These are phyloP conservation scores for Theocolax elegans DNA, from an alignment of 1,140 invertebrate species.

Conservation along the genomic window DNA sequence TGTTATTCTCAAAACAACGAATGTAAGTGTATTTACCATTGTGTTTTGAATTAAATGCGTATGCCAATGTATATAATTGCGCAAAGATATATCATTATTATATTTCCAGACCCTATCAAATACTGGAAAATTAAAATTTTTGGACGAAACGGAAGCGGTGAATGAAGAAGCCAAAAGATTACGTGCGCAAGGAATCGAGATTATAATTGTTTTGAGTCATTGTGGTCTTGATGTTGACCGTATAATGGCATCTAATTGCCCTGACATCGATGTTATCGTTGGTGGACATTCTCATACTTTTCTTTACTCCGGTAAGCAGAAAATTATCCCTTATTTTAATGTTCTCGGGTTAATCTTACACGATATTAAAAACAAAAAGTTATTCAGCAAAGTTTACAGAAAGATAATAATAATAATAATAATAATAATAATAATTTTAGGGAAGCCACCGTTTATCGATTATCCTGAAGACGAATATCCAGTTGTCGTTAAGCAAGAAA, in stretches of 20 bases:
- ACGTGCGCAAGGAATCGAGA: conserved; percentile 73
- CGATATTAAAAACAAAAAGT: too few species aligned
- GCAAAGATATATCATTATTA: too few species aligned
- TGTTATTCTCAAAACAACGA: conserved; percentile 76
- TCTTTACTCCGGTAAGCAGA: conserved; percentile 70
- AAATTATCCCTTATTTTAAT: too few species aligned
- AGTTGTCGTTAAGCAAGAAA: conserved; percentile 70
- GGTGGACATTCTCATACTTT: conserved; percentile 89
- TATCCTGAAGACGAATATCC: conserved; percentile 74
- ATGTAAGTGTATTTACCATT: conserved; percentile 79
- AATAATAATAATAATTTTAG: too few species aligned
- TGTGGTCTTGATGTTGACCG: conserved; percentile 79
- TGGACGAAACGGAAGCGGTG: conserved; percentile 76
- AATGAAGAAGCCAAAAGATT: conserved; percentile 74
- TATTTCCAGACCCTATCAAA: conserved; percentile 54
- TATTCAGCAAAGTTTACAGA: too few species aligned
- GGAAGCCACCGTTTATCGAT: conserved; percentile 69
- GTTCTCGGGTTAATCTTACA: too few species aligned
- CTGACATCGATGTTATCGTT: conserved; percentile 82
- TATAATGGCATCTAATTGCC: conserved; percentile 73
- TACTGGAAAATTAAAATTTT: conserved; percentile 73
- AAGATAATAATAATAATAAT: too few species aligned
- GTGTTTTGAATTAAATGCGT: too few species aligned
- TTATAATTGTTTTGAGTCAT: conserved; percentile 84
- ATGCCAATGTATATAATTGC: too few species aligned